phyloP scores from a whole-genome alignment of 2,797 vertebrate genomes.

The Propithecus deckenii region DNA sequence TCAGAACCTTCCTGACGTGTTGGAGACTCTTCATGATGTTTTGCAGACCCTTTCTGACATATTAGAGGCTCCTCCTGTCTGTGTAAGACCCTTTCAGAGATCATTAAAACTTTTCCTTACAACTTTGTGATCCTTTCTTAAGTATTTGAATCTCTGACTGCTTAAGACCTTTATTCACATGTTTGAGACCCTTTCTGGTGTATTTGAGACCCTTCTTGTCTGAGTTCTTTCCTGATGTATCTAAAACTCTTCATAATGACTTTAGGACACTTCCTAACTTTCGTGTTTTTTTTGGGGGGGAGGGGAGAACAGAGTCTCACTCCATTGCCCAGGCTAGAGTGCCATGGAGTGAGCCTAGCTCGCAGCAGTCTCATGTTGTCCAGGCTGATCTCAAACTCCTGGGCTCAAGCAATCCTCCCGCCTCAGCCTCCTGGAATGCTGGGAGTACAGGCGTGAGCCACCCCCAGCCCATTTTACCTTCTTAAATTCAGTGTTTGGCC shows the following conservation, averaged over 20 bases:
- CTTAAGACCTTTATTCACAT: neutral
- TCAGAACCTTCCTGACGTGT: neutral
- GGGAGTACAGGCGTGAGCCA: neutral
- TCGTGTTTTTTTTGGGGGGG: no score
- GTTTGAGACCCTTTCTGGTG: neutral
- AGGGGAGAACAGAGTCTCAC: neutral
- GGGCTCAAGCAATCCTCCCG: neutral
- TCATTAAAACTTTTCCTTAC: neutral
- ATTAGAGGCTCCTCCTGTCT: neutral
- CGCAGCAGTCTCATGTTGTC: neutral
- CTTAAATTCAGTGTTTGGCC: neutral
- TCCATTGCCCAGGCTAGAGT: neutral
- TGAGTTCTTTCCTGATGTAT: neutral
- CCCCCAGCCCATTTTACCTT: neutral
- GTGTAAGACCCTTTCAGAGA: neutral
- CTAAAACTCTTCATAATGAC: neutral
- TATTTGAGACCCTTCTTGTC: neutral
- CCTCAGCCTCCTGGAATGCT: neutral
- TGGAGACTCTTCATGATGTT: neutral
- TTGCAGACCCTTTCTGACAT: neutral
- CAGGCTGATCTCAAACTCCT: neutral
- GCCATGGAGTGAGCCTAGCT: neutral
- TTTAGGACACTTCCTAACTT: neutral
- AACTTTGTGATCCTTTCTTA: neutral
- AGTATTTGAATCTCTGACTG: neutral